Percentiles rank a stretch among this genome's conserved stretches.
These are phyloP conservation scores for Phodopus roborovskii DNA, from an alignment of 2,113 vertebrate genomes.

Conservation along the genomic window DNA sequence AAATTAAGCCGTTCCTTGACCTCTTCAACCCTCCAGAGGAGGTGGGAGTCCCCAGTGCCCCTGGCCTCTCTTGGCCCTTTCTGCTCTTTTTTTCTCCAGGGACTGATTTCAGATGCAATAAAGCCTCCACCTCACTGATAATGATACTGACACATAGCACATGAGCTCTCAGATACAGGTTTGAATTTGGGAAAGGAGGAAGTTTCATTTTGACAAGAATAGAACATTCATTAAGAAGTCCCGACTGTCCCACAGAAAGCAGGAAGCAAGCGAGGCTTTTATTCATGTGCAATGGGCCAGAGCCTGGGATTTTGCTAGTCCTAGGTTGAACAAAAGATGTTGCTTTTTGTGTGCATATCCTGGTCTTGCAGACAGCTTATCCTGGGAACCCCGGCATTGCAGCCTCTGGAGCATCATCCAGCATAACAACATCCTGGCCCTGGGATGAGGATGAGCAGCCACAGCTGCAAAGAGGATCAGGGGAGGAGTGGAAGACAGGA, in stretches of 20 bases:
- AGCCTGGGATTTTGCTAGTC: not conserved
- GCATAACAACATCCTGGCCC: not conserved
- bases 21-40: not conserved
- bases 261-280: not conserved
- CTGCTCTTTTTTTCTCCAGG: not conserved
- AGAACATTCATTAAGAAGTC: not conserved
- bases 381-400: not conserved
- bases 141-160: not conserved
- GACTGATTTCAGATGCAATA: not conserved
- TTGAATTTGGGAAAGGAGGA: not conserved
- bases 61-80: not conserved
- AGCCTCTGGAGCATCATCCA: not conserved
- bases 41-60: not conserved
- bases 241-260: not conserved
- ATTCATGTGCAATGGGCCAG: not conserved
- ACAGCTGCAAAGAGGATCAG: not conserved
- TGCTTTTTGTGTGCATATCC: not conserved
- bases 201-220: too few species aligned
- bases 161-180: not conserved
- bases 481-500: not conserved
- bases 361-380: not conserved
- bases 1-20: not conserved
- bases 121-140: not conserved
- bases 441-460: not conserved
- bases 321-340: not conserved